A percentile compares a stretch with the other conserved stretches of the same genome.
Conservation (phyloP, 2,113 vertebrate genomes). For the Phaethornis superciliosus region DNA sequence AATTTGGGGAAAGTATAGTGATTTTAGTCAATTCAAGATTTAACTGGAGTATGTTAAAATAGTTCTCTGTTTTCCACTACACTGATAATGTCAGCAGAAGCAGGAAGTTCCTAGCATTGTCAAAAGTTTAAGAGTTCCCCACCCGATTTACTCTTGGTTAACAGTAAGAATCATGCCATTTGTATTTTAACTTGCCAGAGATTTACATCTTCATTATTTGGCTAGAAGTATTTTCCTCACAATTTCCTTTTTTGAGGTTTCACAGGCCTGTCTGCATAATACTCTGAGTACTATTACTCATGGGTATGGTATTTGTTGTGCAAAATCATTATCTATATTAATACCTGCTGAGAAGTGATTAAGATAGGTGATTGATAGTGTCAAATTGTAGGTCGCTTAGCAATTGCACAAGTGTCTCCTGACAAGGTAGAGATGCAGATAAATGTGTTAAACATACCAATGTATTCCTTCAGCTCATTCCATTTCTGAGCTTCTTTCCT, state of each 20-base stretch:
- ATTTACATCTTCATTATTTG: neutral
- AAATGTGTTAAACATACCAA: neutral
- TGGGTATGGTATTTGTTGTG: slow-evolving; percentile 34
- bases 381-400: neutral
- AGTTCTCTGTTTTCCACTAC: neutral
- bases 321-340: slow-evolving; percentile 33
- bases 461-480: neutral
- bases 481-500: neutral
- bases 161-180: neutral
- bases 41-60: neutral
- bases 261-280: neutral
- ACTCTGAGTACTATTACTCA: neutral
- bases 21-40: neutral
- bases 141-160: neutral
- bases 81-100: neutral
- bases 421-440: neutral
- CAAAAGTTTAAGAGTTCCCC: neutral
- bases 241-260: slow-evolving; percentile 1
- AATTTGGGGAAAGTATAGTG: neutral
- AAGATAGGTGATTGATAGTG: slow-evolving; percentile 3
- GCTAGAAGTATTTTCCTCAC: neutral
- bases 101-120: neutral
- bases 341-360: neutral
- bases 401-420: neutral
- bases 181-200: neutral